These are phyloP conservation scores for Carapus acus DNA, from an alignment of 2,797 vertebrate genomes.

Conservation along the genomic window DNA sequence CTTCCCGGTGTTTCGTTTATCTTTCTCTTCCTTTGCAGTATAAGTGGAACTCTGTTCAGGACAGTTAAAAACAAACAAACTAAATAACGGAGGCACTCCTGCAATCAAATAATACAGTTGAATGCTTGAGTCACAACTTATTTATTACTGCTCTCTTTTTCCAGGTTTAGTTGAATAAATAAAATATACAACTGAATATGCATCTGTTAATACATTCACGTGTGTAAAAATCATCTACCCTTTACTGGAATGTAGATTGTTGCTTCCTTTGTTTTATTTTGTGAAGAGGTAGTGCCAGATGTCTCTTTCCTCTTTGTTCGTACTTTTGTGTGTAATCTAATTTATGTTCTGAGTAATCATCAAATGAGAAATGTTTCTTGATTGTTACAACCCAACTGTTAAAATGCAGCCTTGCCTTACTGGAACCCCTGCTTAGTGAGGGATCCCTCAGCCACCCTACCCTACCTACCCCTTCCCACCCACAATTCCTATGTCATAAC, in stretches of 20 bases:
- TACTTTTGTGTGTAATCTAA: constrained; percentile 67
- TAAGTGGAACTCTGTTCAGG: constrained; percentile 57
- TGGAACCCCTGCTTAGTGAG: constrained; percentile 74
- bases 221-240: constrained; percentile 64
- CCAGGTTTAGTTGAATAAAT: constrained; percentile 60
- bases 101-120: constrained; percentile 60
- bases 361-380: constrained; percentile 63
- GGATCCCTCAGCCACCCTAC: constrained; percentile 67
- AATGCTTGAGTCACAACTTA: constrained; percentile 67
- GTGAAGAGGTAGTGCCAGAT: constrained; percentile 56
- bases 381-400: constrained; percentile 75
- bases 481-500: constrained; percentile 75
- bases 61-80: constrained; percentile 55
- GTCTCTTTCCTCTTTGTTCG: constrained; percentile 64
- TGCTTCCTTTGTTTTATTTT: constrained; percentile 54
- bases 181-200: constrained; percentile 64
- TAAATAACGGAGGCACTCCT: constrained; percentile 63
- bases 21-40: constrained; percentile 50
- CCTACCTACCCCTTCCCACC: constrained; percentile 29
- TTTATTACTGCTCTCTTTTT: constrained; percentile 71
- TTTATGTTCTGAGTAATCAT: constrained; percentile 69
- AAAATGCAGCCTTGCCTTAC: constrained; percentile 80
- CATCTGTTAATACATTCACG: constrained; percentile 65
- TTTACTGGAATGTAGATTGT: constrained; percentile 74
- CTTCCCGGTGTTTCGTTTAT: constrained; percentile 51